Base-by-base conservation (phyloP, 2,888 invertebrate genomes). In the Myathropa florea region DNA sequence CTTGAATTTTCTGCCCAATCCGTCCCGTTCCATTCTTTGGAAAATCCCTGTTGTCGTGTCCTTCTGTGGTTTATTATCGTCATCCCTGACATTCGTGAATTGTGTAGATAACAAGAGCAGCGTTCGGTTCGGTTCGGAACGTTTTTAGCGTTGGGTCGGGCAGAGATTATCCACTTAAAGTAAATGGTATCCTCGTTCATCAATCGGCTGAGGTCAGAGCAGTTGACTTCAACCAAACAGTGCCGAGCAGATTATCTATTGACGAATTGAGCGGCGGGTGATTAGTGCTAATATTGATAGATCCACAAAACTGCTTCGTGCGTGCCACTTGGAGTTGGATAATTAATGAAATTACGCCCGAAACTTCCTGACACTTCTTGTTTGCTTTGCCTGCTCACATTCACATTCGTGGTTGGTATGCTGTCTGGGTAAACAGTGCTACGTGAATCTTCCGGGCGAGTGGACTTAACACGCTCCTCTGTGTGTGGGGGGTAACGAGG, bases 21-120 rank as follows among this genome's bases (percentile, higher is more conserved):
- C 46, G 18, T 18, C 46, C 46, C 46, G 46, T 28, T 6, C 12
- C 60, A 60, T 53, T 70, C 39, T 36, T 36, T 67, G 60, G 14
- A 4, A 30, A 59, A 18, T 30, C 21, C 0, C 4, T 46, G 57
- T n/a, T 79, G 75, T 12, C 71, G 53, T 76, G 63, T 86, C 53
- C 77, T 83, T 82, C 82, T 83, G 82, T 55, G 70, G 82, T 82
- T 85, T 77, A 82, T 77, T 85, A 78, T 82, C 65, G 60, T 72
- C 10, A 53, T 26, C 18, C 33, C 46, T 73, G 72, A 72, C 77
- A 85, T 71, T 70, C 64, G 72, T 64, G 46, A 21, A 46, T 46
- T 61, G 64, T 64, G 72, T 39, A n/a, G 64, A 82, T 67, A 59
- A 85, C 53, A 26, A 72, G 63, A 64, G 23, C 14, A 55, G 30